These are phyloP conservation scores for Drosophila lini DNA, from an alignment of 1,140 invertebrate species.

Conservation along the genomic window DNA sequence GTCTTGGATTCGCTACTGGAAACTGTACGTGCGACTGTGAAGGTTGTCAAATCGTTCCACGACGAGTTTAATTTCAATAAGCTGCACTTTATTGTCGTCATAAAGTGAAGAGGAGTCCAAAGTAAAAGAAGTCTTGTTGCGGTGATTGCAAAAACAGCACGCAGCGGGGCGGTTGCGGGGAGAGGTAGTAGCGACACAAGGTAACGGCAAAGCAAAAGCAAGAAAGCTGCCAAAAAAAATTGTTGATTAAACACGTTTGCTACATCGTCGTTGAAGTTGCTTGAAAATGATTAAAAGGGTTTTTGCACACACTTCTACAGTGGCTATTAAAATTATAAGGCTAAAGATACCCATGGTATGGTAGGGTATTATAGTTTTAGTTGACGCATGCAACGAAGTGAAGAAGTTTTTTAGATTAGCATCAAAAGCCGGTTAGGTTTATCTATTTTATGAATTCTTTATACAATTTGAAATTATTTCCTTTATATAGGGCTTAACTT, in stretches of 20 bases:
- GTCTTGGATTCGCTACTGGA: constrained; percentile 29
- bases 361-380: no score
- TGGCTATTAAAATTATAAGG: not conserved
- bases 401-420: no score
- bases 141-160: constrained; percentile 29
- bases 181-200: constrained; percentile 14
- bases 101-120: constrained; percentile 26
- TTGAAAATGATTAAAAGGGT: constrained; percentile 23
- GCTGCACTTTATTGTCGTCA: constrained; percentile 59
- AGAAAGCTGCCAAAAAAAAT: constrained; percentile 2
- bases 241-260: constrained; percentile 33
- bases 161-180: not conserved
- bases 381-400: no score
- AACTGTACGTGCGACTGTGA: constrained; percentile 64
- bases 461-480: no score
- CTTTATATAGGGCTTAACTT: constrained; percentile 41
- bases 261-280: not conserved
- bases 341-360: not conserved
- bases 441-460: no score
- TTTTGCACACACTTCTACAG: not conserved
- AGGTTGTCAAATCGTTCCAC: constrained; percentile 44
- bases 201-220: constrained; percentile 19
- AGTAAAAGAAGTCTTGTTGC: constrained; percentile 29
- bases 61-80: constrained; percentile 59
- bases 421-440: no score